Evolutionary conservation across 53 echinoderm and acorn worm species (phyloP).

Genomic region (Luidia sarsii): DNA sequence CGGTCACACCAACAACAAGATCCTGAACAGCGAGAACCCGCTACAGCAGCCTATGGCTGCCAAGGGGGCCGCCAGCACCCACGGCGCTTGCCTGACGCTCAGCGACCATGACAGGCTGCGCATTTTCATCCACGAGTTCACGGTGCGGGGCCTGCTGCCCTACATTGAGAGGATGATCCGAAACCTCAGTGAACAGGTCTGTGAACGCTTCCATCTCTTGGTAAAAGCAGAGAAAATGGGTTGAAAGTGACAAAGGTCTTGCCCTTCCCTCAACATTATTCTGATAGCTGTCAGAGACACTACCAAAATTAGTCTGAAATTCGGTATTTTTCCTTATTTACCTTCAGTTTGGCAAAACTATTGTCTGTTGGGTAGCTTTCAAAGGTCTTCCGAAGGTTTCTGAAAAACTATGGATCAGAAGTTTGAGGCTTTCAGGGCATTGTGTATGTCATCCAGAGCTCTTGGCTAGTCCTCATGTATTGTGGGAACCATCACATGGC

Average conservation of each 20-base stretch:
- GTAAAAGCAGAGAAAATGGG: background rate
- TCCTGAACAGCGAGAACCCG: constrained; percentile 38
- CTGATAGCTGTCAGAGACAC: background rate
- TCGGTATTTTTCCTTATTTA: too few species aligned
- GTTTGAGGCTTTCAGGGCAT: too few species aligned
- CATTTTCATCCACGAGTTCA: constrained; percentile 96
- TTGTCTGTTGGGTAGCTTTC: too few species aligned
- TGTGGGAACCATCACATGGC: too few species aligned
- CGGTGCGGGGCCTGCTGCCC: constrained; percentile 88
- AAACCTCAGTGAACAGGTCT: constrained; percentile 86
- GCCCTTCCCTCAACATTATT: background rate
- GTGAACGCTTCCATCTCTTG: constrained; percentile 2
- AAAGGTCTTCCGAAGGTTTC: too few species aligned
- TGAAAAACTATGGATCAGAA: too few species aligned
- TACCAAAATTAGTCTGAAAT: too few species aligned
- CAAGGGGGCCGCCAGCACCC: constrained; percentile 45
- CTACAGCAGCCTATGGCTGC: constrained; percentile 33
- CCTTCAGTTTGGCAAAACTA: too few species aligned
- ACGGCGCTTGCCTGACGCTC: constrained; percentile 84
- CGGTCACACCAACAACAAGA: constrained; percentile 36
- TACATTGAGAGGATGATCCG: constrained; percentile 97
- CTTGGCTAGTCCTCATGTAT: too few species aligned
- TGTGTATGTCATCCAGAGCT: too few species aligned
- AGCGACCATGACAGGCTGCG: constrained; percentile 91
- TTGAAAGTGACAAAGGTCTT: background rate